Evolutionary conservation across 2,113 vertebrate genomes (phyloP), one percentile per base, ranked within the genome.

Genomic region (Procapra przewalskii): DNA sequence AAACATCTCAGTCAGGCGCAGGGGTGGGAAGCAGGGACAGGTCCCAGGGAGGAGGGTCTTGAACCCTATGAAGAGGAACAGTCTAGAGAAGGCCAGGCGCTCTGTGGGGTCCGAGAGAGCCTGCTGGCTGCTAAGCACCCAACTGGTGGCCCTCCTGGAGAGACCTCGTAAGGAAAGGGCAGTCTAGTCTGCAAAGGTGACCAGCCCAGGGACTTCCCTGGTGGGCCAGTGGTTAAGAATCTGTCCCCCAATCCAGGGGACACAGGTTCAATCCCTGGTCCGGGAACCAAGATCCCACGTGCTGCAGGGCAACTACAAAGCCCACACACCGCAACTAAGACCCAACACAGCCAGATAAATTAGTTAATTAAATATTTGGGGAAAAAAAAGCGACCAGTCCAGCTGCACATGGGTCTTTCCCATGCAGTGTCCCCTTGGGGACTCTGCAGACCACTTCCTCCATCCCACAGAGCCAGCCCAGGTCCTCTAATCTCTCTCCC

Each of bases 401-500:
- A 10, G 5, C 7, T 48, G 52, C 52, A 5, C 12, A 4, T 57
- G 31, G 59, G 33, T 15, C 79, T 59, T 50, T 33, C 55, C 48
- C 3, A 5, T 4, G 89, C 45, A 85, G 52, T 21, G 33, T 9
- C 9, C 4, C 50, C 57, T 3, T 45, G 27, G 83, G 85, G 36
- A 25, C 87, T 52, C 48, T 19, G 62, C 50, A 52, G 60, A 85
- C 19, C 36, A 16, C 40, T 16, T 15, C 45, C 21, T 55, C 19
- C 7, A 4, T 12, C 13, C 86, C n/a, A 19, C 57, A 75, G 89
- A 92, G 59, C 59, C 79, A 36, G 60, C n/a, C 60, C 19, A 16
- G 36, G 21, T 5, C n/a, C 12, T 16, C 60, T 27, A 0, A 3
- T 16, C 1, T 0, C 23, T 52, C 48, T 40, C 54, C 33, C 6